phyloP scores from a whole-genome alignment of 2,888 invertebrate species.

The Campoletis raptor region DNA sequence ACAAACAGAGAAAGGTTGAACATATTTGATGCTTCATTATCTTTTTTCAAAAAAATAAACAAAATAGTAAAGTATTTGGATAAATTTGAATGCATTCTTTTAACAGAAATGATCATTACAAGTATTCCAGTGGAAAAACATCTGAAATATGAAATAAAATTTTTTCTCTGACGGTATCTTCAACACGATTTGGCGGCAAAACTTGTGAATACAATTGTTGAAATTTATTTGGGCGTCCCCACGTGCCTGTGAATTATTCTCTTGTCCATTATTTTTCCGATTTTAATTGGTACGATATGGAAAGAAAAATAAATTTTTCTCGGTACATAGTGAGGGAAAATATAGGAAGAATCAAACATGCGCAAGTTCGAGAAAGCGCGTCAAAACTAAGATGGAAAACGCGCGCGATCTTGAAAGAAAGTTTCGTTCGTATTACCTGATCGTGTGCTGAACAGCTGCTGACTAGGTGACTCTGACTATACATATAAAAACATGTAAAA shows the following conservation, averaged over 20 bases:
- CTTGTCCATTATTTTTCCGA: neutral
- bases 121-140: neutral
- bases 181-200: neutral
- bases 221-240: too few relatives aligned
- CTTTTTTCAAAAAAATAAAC: too few relatives aligned
- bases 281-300: neutral
- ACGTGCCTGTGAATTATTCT: neutral
- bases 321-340: neutral
- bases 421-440: slow-evolving; percentile 28
- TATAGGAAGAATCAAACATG: slow-evolving; percentile 12
- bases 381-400: slow-evolving; percentile 34
- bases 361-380: slow-evolving; percentile 43
- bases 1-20: neutral
- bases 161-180: neutral
- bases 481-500: neutral
- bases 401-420: slow-evolving; percentile 38
- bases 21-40: neutral
- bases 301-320: neutral
- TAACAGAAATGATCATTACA: neutral
- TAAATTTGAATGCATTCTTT: neutral
- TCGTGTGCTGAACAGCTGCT: slow-evolving; percentile 27
- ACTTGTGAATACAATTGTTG: neutral
- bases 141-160: neutral
- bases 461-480: too few relatives aligned
- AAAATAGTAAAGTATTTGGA: neutral